Conservation (phyloP, 2,888 invertebrate genomes). For the Balanococcus diminutus region DNA sequence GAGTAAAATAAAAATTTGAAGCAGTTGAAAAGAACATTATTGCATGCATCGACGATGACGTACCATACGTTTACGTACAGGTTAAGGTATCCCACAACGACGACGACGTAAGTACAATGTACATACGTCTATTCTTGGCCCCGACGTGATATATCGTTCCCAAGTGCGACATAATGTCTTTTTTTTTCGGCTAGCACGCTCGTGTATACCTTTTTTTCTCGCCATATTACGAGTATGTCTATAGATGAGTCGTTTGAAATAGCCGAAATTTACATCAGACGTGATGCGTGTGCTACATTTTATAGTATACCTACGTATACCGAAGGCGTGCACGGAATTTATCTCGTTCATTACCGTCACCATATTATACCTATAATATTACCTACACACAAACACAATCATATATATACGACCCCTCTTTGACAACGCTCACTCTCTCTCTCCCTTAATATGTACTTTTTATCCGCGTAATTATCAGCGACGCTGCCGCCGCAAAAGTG, state of each 20-base stretch:
- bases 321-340: conserved; percentile 21
- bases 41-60: neutral
- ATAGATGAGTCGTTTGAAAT: conserved; percentile 45
- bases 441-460: neutral
- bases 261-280: conserved; percentile 41
- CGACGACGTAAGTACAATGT: no score
- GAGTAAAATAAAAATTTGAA: neutral
- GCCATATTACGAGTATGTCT: neutral
- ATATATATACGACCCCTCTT: neutral
- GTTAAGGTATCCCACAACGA: no score
- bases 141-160: conserved; percentile 31
- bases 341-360: conserved; percentile 12
- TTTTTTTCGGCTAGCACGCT: neutral
- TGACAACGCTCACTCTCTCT: neutral
- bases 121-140: neutral
- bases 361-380: no score
- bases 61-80: no score
- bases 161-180: conserved; percentile 48
- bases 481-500: neutral
- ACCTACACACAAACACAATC: neutral
- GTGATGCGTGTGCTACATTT: neutral
- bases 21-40: conserved; percentile 37
- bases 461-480: conserved; percentile 8
- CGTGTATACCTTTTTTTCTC: neutral
- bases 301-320: neutral